Percentiles rank a stretch among this genome's conserved stretches.
Conservation (phyloP, 2,797 vertebrate genomes). For the Sphaeramia orbicularis region DNA sequence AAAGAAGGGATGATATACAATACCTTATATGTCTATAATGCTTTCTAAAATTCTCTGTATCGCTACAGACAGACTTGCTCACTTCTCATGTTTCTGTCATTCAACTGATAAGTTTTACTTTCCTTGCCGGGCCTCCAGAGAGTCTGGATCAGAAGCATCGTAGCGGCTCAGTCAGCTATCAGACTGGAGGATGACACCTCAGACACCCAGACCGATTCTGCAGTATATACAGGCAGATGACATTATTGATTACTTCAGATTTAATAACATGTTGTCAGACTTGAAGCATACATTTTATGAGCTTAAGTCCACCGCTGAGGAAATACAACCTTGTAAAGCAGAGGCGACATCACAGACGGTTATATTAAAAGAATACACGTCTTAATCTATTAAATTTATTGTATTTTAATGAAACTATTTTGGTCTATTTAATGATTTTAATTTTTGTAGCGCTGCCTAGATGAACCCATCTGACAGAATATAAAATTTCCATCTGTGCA, state of each 20-base stretch:
- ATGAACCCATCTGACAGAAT: too few species aligned
- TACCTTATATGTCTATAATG: conserved; percentile 1
- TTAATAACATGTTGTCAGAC: conserved; percentile 53
- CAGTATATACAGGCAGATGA: conserved; percentile 41
- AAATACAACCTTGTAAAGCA: conserved; percentile 32
- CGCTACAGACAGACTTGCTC: conserved; percentile 2
- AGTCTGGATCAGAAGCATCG: conserved; percentile 35
- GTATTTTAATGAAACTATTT: too few species aligned
- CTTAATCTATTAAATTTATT: too few species aligned
- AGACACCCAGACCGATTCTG: conserved; percentile 41
- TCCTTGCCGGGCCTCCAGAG: conserved; percentile 17
- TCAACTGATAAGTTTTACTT: conserved; percentile 36
- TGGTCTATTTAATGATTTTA: too few species aligned
- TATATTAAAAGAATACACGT: conserved; percentile 6
- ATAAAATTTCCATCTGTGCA: too few species aligned
- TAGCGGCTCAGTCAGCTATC: conserved; percentile 34
- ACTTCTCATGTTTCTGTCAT: conserved; percentile 18
- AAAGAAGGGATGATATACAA: conserved; percentile 22
- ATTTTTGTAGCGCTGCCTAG: too few species aligned
- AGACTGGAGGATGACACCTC: conserved; percentile 36
- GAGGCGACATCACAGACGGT: not conserved
- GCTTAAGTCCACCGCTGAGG: conserved; percentile 18
- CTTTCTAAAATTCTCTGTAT: conserved; percentile 8
- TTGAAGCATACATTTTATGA: conserved; percentile 41
- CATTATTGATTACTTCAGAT: conserved; percentile 64